Percentiles rank a stretch among this genome's conserved stretches.
These are phyloP conservation scores for Athalia rosae DNA, from an alignment of 2,888 invertebrate genomes.

Conservation along the genomic window DNA sequence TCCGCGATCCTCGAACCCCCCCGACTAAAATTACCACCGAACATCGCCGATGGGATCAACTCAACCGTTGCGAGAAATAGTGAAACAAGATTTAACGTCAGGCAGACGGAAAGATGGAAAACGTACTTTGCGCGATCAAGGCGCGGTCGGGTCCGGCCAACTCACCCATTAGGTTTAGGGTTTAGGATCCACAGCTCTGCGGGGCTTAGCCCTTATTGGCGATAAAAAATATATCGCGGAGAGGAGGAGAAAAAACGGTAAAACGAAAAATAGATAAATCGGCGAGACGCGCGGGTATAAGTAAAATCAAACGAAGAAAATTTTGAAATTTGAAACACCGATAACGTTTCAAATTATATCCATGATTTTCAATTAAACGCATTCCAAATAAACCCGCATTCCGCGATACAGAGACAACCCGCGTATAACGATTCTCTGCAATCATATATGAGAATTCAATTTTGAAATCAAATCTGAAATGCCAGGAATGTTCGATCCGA, in stretches of 20 bases:
- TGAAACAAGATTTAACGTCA: slow-evolving; percentile 40
- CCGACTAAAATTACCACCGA: neutral
- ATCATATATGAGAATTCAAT: too few species aligned
- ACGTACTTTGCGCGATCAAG: slow-evolving; percentile 21
- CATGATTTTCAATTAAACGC: too few species aligned
- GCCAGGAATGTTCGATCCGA: too few species aligned
- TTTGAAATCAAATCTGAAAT: too few species aligned
- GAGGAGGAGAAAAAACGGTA: neutral
- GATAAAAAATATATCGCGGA: neutral
- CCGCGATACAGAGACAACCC: too few species aligned
- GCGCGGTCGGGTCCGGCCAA: neutral
- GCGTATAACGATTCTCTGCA: too few species aligned
- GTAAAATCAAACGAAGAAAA: neutral
- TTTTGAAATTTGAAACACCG: too few species aligned
- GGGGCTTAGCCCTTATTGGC: neutral
- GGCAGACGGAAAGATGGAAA: slow-evolving; percentile 22
- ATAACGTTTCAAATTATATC: too few species aligned
- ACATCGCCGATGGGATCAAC: slow-evolving; percentile 6
- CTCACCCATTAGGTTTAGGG: slow-evolving; percentile 3
- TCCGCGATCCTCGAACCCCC: neutral
- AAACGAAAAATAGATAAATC: neutral
- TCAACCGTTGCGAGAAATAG: slow-evolving; percentile 23
- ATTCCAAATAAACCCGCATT: too few species aligned
- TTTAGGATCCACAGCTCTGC: neutral
- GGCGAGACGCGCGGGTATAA: neutral